These are phyloP conservation scores for Tuberolachnus salignus DNA, from an alignment of 2,888 invertebrate species.

Conservation along the genomic window DNA sequence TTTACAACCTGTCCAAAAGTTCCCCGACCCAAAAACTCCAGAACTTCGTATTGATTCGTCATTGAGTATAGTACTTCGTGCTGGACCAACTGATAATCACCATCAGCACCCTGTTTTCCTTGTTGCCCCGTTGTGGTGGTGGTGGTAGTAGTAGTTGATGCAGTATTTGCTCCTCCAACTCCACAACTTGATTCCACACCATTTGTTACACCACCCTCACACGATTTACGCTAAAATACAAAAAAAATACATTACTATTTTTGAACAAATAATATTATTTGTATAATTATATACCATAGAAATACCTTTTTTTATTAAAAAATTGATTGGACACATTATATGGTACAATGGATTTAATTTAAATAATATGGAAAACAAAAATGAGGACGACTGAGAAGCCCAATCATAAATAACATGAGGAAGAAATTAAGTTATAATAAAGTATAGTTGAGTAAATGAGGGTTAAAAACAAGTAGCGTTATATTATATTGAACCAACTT, in stretches of 20 bases:
- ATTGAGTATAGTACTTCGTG: slow-evolving; percentile 96
- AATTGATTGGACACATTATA: too few relatives aligned
- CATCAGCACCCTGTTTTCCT: slow-evolving; percentile 80
- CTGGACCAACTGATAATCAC: slow-evolving; percentile 97
- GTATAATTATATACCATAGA: too few relatives aligned
- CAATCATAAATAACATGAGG: too few relatives aligned
- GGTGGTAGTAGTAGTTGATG: slow-evolving; percentile 62
- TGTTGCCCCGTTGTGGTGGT: slow-evolving; percentile 83
- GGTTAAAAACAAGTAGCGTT: too few relatives aligned
- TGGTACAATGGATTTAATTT: too few relatives aligned
- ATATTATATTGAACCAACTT: too few relatives aligned
- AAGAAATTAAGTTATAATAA: too few relatives aligned
- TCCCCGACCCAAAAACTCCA: slow-evolving; percentile 98
- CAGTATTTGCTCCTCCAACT: slow-evolving; percentile 58
- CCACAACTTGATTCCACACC: slow-evolving; percentile 63
- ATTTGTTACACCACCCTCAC: slow-evolving; percentile 69
- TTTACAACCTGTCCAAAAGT: slow-evolving; percentile 99
- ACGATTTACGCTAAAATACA: slow-evolving; percentile 68
- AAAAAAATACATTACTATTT: slow-evolving; percentile 27
- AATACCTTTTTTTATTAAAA: too few relatives aligned
- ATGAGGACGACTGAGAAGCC: too few relatives aligned
- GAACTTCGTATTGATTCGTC: slow-evolving; percentile 90
- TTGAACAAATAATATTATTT: too few relatives aligned
- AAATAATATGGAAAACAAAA: too few relatives aligned
- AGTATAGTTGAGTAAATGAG: too few relatives aligned